Evolutionary conservation across 2,888 invertebrate species (phyloP), one percentile per base, ranked within the genome.

Genomic region (Gibbula magus): DNA sequence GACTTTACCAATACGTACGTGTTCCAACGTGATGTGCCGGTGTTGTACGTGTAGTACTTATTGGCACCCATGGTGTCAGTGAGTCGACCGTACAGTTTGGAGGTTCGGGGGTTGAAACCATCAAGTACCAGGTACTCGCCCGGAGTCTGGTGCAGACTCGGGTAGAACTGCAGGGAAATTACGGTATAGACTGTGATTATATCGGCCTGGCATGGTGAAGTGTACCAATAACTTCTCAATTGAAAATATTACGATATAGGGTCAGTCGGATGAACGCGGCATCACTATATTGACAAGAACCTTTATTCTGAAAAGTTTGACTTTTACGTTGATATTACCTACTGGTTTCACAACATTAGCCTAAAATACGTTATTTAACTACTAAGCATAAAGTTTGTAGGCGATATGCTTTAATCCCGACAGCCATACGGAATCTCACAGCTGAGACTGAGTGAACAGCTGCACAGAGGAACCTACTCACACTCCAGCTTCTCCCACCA

Each of bases 31-130:
- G 16, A 10, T 18, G 52, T 29, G 22, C 45, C 25, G 13, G 20
- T 35, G 52, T n/a, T 61, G 16, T 78, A 75, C 22, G 78, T 66
- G 74, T 83, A 83, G 75, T 85, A 87, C 3, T 77, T 82, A 56
- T 84, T 86, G 10, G 82, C 84, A 8, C 82, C 82, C 10, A 82
- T 75, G 0, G 75, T 79, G 79, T 88, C 86, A 2, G 85, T 80
- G 3, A 82, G 74, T 2, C 88, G 77, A 13, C 83, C 82, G 75
- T 81, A 87, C 39, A 87, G 51, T 10, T 39, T 77, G 66, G 81
- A 78, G 22, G 53, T 79, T 2, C 45, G 52, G 8, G 78, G 61
- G 79, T 88, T 80, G 45, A 78, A 85, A 29, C 88, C 88, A 61
- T 88, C 88, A 10, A 88, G 76, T 1, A 86, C 83, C n/a, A 85